Conservation (phyloP, 2,888 invertebrate species). For the Corbicula japonica region DNA sequence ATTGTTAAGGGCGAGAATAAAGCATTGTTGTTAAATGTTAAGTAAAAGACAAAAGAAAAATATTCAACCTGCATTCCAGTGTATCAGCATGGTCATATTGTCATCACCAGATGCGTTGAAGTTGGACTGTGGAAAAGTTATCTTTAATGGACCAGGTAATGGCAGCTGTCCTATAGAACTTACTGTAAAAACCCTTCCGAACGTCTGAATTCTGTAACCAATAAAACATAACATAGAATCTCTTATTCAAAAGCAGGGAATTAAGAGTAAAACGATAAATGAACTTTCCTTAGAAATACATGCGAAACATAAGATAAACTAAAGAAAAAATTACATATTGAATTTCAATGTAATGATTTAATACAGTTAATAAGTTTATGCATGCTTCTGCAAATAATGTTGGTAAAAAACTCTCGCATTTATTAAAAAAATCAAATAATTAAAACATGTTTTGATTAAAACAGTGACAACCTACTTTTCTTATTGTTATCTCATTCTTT, state of each 20-base stretch:
- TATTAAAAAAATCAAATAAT: too few relatives aligned
- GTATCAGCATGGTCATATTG: slow-evolving; percentile 21
- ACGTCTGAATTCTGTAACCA: slow-evolving; percentile 14
- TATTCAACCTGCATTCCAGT: slow-evolving; percentile 54
- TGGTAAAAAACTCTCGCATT: too few relatives aligned
- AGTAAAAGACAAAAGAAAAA: too few relatives aligned
- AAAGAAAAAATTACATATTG: neutral
- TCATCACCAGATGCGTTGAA: slow-evolving; percentile 18
- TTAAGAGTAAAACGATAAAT: neutral
- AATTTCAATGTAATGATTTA: neutral
- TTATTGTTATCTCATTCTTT: too few relatives aligned
- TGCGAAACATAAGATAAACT: too few relatives aligned
- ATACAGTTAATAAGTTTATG: neutral
- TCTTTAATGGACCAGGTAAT: slow-evolving; percentile 24
- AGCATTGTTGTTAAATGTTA: too few relatives aligned
- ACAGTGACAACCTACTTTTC: too few relatives aligned
- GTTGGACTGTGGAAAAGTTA: slow-evolving; percentile 21
- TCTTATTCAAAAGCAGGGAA: neutral
- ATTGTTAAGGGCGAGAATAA: too few relatives aligned
- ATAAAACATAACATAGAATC: neutral
- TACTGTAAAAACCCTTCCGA: slow-evolving; percentile 27
- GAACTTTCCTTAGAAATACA: neutral
- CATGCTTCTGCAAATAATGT: neutral
- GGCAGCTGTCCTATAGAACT: slow-evolving; percentile 36
- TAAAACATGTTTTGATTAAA: too few relatives aligned